These are phyloP conservation scores for Drosophila vallismaia DNA, from an alignment of 2,888 invertebrate species.

Conservation along the genomic window DNA sequence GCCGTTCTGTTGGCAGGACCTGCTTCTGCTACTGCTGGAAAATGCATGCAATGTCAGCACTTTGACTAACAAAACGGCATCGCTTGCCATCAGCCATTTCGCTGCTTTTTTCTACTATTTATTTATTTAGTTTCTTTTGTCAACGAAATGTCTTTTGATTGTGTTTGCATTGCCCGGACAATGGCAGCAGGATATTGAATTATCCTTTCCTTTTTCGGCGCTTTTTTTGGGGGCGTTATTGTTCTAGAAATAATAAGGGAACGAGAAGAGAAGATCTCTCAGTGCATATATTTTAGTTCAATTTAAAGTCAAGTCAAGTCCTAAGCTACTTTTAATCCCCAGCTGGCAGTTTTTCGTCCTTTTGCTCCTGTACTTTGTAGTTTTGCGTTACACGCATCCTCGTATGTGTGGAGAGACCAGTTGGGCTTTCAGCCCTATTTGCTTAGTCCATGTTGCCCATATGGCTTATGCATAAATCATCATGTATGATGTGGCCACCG, in stretches of 20 bases:
- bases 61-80: slow-evolving; percentile 46
- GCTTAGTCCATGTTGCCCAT: slow-evolving; percentile 39
- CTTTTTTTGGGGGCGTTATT: not conserved
- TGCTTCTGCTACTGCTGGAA: slow-evolving; percentile 9
- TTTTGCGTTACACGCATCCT: slow-evolving; percentile 39
- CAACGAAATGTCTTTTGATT: slow-evolving; percentile 39
- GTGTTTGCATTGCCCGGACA: slow-evolving; percentile 27
- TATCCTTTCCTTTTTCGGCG: slow-evolving; percentile 16
- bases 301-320: slow-evolving; percentile 23
- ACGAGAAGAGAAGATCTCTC: not conserved
- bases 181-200: slow-evolving; percentile 38
- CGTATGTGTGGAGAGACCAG: slow-evolving; percentile 8
- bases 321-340: slow-evolving; percentile 28
- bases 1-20: slow-evolving; percentile 2
- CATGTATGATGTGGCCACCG: slow-evolving; percentile 44
- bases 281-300: not conserved
- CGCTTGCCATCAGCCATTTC: slow-evolving; percentile 38
- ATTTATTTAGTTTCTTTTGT: slow-evolving; percentile 47
- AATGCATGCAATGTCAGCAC: slow-evolving; percentile 40
- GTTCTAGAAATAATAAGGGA: not conserved
- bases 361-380: slow-evolving; percentile 15
- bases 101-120: slow-evolving; percentile 31
- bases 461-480: slow-evolving; percentile 68
- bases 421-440: slow-evolving; percentile 35
- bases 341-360: slow-evolving; percentile 1